phyloP scores from a whole-genome alignment of 2,888 invertebrate genomes.

The Volucella bombylans region DNA sequence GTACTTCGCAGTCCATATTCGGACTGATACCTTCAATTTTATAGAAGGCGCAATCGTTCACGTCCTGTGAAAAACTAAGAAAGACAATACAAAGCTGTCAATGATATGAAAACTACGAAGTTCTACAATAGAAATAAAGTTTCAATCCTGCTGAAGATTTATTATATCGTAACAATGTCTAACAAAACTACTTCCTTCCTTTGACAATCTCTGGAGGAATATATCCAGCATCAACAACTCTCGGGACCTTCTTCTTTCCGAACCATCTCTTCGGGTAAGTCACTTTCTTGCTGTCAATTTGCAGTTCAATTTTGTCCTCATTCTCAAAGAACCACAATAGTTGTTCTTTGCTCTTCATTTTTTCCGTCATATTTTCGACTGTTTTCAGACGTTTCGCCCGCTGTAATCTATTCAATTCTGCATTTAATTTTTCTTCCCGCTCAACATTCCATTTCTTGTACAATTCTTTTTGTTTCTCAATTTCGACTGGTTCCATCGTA shows the following conservation, averaged over 20 bases:
- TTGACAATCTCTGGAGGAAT: conserved; percentile 87
- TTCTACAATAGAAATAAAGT: background rate
- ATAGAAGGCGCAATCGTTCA: too few relatives aligned
- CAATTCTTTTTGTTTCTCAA: conserved; percentile 81
- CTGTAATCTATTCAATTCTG: conserved; percentile 84
- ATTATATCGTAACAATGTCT: conserved; percentile 6
- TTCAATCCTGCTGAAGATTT: background rate
- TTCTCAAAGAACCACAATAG: conserved; percentile 92
- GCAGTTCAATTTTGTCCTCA: conserved; percentile 88
- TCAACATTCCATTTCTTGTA: conserved; percentile 85
- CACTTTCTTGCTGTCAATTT: conserved; percentile 86
- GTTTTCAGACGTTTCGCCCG: conserved; percentile 83
- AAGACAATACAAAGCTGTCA: too few relatives aligned
- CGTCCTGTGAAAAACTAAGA: too few relatives aligned
- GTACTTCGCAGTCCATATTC: too few relatives aligned
- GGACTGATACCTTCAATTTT: too few relatives aligned
- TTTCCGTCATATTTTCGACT: conserved; percentile 83
- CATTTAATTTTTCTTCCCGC: conserved; percentile 85
- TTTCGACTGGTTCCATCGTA: conserved; percentile 80
- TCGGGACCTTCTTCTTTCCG: conserved; percentile 83
- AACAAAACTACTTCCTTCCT: conserved; percentile 74
- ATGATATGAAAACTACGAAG: too few relatives aligned
- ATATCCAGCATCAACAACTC: conserved; percentile 85
- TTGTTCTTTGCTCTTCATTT: conserved; percentile 85
- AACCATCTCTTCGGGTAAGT: conserved; percentile 82